Conservation (phyloP, 2,888 invertebrate species). For the Choristoneura rosaceana region DNA sequence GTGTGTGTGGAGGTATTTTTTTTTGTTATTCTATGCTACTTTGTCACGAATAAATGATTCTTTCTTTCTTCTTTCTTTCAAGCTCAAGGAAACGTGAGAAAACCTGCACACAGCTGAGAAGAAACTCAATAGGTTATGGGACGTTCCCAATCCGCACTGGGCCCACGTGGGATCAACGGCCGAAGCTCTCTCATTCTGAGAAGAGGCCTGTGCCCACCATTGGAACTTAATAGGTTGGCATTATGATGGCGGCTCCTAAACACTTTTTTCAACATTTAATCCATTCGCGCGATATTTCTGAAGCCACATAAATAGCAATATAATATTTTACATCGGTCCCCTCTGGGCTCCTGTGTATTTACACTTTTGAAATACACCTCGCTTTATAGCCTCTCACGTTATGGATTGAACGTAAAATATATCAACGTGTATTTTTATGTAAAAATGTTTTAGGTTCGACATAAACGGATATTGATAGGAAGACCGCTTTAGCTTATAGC, state of each 20-base stretch:
- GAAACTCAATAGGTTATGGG: too few species aligned
- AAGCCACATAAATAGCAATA: slow-evolving; percentile 67
- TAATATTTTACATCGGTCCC: slow-evolving; percentile 67
- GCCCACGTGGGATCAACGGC: too few species aligned
- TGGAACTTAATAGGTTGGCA: too few species aligned
- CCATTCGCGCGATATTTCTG: slow-evolving; percentile 54
- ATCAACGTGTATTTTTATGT: slow-evolving; percentile 52
- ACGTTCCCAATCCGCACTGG: too few species aligned
- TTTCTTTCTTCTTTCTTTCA: too few species aligned
- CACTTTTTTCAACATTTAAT: slow-evolving; percentile 24
- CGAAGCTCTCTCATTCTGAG: too few species aligned
- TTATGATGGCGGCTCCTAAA: neutral
- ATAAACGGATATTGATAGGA: slow-evolving; percentile 36
- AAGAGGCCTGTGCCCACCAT: too few species aligned
- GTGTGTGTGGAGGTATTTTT: too few species aligned
- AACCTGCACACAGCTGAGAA: too few species aligned
- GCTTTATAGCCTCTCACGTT: slow-evolving; percentile 73
- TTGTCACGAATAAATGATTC: too few species aligned
- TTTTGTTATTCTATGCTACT: too few species aligned
- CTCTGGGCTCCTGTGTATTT: slow-evolving; percentile 67
- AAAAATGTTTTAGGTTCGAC: slow-evolving; percentile 36
- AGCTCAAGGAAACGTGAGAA: too few species aligned
- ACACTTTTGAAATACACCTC: slow-evolving; percentile 76
- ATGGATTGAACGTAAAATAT: slow-evolving; percentile 78
- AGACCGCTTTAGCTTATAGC: neutral